Evolutionary conservation across 2,113 vertebrate species (phyloP), one percentile per base, ranked within the genome.

Genomic region (Morphnarchus princeps): DNA sequence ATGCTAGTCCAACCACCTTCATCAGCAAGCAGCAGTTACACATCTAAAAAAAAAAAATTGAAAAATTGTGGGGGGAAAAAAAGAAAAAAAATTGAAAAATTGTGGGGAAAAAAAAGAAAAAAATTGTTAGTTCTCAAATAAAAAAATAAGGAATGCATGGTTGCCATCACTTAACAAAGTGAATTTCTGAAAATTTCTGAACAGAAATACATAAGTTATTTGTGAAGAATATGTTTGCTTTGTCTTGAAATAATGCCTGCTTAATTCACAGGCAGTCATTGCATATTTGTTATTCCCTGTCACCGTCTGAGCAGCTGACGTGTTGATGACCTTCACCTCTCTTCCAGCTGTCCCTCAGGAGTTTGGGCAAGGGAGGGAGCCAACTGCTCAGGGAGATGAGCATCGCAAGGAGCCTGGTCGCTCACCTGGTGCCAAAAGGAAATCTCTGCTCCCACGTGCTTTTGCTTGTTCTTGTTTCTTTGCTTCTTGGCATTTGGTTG

Each of bases 271-370:
- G 31, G 28, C 57, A 78, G 43, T 26, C 25, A 28, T 76, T 52
- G 29, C 49, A 13, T 10, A 31, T 20, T 36, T 4, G 3, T 45
- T 70, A 28, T 11, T 82, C 19, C n/a, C 55, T 36, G 8, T 38
- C 43, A 34, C 32, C 2, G 0, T 21, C 57, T 36, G 10, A 82
- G 57, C 38, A 47, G 45, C 38, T 54, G 38, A 54, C 1, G 0
- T 42, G 31, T 59, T 12, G 20, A 22, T 11, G 49, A n/a, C 55
- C 29, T 63, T 70, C 25, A 15, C 18, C n/a, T 55, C 26, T 55
- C 61, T 55, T 32, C n/a, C 61, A 43, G 24, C 67, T 36, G 47
- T 47, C n/a, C 24, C 21, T 0, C 2, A 6, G 16, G 43, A 54
- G 49, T 34, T 59, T 31, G 24, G 72, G 40, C 4, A 4, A 50